These are phyloP conservation scores for Anabas testudineus DNA, from an alignment of 2,797 vertebrate genomes.

Conservation along the genomic window DNA sequence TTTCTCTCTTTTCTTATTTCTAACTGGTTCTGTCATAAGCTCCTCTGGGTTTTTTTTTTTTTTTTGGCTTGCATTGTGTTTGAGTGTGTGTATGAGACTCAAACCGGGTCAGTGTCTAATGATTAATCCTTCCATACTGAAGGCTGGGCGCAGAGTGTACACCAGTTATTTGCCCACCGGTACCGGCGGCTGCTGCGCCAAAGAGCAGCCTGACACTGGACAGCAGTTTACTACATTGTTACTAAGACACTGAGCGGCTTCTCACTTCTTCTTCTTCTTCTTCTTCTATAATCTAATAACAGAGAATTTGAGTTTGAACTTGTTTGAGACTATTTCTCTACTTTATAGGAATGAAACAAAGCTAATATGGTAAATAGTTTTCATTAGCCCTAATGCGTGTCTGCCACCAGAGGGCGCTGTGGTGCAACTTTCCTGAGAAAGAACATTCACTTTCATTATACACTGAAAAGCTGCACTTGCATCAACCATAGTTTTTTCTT, in stretches of 20 bases:
- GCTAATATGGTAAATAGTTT: background rate
- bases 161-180: slow-evolving; percentile 19
- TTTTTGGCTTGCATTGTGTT: background rate
- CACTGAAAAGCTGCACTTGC: background rate
- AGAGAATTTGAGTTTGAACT: background rate
- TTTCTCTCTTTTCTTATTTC: background rate
- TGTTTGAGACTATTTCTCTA: background rate
- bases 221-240: background rate
- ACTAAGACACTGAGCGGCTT: no score
- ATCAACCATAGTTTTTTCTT: no score
- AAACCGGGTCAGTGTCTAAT: slow-evolving; percentile 58
- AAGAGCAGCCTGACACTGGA: slow-evolving; percentile 14
- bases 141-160: slow-evolving; percentile 3
- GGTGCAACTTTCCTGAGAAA: background rate
- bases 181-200: slow-evolving; percentile 14
- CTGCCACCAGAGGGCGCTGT: slow-evolving; percentile 59
- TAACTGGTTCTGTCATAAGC: background rate
- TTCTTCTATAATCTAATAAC: no score
- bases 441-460: background rate
- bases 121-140: slow-evolving; percentile 47
- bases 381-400: no score
- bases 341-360: background rate
- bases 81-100: background rate
- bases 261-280: no score
- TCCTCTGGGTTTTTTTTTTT: background rate